phyloP scores from a whole-genome alignment of 2,888 invertebrate species.

The Thymelicus lineola region DNA sequence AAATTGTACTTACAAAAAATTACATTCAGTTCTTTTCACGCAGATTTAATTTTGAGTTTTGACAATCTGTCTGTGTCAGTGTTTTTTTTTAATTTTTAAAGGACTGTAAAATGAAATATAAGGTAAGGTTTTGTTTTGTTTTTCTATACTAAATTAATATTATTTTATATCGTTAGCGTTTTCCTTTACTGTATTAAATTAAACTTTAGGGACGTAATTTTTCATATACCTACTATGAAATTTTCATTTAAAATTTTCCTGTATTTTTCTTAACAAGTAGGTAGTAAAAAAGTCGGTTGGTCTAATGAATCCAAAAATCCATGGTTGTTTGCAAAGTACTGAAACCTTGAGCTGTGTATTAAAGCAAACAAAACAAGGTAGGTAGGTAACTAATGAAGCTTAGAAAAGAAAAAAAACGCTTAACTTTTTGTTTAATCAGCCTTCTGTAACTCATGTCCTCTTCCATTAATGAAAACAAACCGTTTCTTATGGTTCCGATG shows the following conservation, averaged over 20 bases:
- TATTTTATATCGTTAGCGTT: too few relatives aligned
- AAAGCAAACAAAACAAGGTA: conserved; percentile 42
- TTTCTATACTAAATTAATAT: conserved; percentile 23
- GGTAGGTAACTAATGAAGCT: conserved; percentile 35
- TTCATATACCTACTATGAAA: too few relatives aligned
- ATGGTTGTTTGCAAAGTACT: conserved; percentile 35
- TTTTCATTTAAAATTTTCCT: too few relatives aligned
- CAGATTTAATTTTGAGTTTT: conserved; percentile 1
- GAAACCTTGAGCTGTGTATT: conserved; percentile 44
- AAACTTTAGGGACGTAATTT: too few relatives aligned
- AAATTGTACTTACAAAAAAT: not conserved
- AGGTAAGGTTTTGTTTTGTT: conserved; percentile 57
- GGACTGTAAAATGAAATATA: conserved; percentile 68
- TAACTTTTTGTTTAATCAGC: not conserved
- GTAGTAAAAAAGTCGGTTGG: too few relatives aligned
- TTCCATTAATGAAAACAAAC: not conserved
- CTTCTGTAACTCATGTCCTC: not conserved
- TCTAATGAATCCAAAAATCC: too few relatives aligned
- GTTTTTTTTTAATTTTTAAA: conserved; percentile 45
- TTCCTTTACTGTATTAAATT: too few relatives aligned
- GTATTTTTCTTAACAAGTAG: too few relatives aligned
- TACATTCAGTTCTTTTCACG: not conserved
- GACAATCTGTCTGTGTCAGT: conserved; percentile 39
- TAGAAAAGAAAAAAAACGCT: conserved; percentile 3
- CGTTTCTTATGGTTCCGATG: not conserved